Base-by-base conservation (phyloP, 2,888 invertebrate genomes). In the Apomyelois bistriatella region DNA sequence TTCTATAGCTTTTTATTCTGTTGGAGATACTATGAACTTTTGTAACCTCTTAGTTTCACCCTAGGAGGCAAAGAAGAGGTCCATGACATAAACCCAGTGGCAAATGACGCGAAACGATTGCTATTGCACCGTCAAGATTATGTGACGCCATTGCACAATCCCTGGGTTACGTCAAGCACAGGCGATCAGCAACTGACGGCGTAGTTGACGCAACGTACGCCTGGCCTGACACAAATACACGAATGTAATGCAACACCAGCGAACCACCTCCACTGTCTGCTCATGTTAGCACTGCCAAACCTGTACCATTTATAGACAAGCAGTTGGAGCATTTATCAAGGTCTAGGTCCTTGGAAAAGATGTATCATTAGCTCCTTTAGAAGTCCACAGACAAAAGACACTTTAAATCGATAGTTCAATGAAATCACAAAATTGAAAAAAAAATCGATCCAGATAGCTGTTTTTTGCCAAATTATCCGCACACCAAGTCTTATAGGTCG, bases 221-320 rank as follows among this genome's bases (percentile, higher is more conserved):
- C 32, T 61, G 66, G 68, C 61, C 61, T 81, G 85, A 82, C 87
- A 85, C 76, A 68, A 74, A 82, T 83, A 87, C 86, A 82, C 76
- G 49, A 55, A 80, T 80, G 74, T 75, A 76, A 66, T 65, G 58
- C 46, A 42, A 49, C 53, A 37, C 38, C 22, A 30, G 38, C 40
- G 12, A 15, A 7, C 16, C 42, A 41, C 42, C 42, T 43, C 28
- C 38, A 22, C 17, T 8, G 35, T 8, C n/a, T 3, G n/a, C 38
- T 6, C n/a, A 10, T 28, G 17, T 32, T 30, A 16, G 15, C 15
- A 32, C 32, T 9, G 22, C 5, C 2, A 5, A 5, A 3, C 5
- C 2, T 2, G 22, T 5, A 22, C 46, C 9, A 13, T 13, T 7
- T 15, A 13, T 38, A 7, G 15, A 6, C n/a, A n/a, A 12, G 5